Percentiles rank a stretch among this genome's conserved stretches.
Evolutionary conservation across 2,797 vertebrate species (phyloP).

Genomic region (Austrolebias charrua): DNA sequence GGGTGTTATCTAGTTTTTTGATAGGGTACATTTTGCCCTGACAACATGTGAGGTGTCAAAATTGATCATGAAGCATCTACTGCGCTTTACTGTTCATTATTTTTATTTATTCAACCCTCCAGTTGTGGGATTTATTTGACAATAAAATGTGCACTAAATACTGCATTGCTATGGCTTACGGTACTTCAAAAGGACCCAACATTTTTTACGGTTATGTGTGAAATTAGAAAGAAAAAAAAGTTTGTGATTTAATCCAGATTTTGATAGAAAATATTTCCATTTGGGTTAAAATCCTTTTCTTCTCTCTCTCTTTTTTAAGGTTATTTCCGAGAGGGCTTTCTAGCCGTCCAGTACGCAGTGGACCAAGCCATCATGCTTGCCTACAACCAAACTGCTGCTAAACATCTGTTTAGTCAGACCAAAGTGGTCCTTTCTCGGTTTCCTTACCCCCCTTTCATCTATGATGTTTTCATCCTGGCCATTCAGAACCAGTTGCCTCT

Average conservation of each 20-base stretch:
- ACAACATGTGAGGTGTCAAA: conserved; percentile 3
- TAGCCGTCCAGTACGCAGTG: conserved; percentile 89
- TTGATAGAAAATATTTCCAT: neutral
- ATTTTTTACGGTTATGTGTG: no score
- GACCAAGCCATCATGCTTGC: conserved; percentile 90
- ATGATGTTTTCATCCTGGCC: conserved; percentile 93
- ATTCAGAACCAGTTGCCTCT: conserved; percentile 97
- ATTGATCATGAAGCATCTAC: neutral
- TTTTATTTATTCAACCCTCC: no score
- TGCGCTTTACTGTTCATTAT: conserved; percentile 1
- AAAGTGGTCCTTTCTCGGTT: conserved; percentile 85
- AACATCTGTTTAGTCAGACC: conserved; percentile 73
- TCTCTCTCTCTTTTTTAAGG: conserved; percentile 73
- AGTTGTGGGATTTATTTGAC: no score
- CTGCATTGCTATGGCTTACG: no score
- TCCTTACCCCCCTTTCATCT: conserved; percentile 89
- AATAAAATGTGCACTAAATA: no score
- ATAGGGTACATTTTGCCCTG: conserved; percentile 6
- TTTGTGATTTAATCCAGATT: no score
- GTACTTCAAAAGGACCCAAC: no score
- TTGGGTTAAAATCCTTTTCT: neutral
- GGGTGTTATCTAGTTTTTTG: conserved; percentile 13
- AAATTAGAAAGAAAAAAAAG: no score
- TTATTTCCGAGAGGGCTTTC: conserved; percentile 91
- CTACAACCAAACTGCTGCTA: conserved; percentile 67